These are phyloP conservation scores for Xylophagus ater DNA, from an alignment of 2,888 invertebrate genomes.

Conservation along the genomic window DNA sequence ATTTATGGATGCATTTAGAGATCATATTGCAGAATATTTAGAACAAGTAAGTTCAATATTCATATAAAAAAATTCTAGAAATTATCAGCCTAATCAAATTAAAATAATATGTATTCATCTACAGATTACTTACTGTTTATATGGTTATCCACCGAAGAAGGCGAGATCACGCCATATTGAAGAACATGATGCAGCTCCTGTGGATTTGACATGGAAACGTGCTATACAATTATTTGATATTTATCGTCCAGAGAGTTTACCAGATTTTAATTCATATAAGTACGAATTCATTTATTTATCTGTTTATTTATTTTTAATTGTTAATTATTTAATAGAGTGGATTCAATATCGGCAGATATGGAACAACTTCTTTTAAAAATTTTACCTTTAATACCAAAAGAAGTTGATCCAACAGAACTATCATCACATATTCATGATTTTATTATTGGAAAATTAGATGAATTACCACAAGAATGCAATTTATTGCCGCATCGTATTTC, in stretches of 20 bases:
- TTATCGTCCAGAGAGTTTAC: conserved; percentile 65
- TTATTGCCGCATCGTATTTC: conserved; percentile 50
- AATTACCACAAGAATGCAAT: conserved; percentile 44
- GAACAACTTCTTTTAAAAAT: conserved; percentile 63
- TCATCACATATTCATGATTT: conserved; percentile 53
- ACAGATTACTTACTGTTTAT: conserved; percentile 62
- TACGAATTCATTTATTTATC: conserved; percentile 4
- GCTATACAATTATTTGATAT: conserved; percentile 69
- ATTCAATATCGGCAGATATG: conserved; percentile 72
- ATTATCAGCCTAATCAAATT: too few species aligned
- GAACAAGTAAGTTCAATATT: conserved; percentile 56
- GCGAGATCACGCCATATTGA: conserved; percentile 40
- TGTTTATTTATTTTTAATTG: background rate
- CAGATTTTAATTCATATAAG: conserved; percentile 68
- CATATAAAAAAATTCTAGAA: too few species aligned
- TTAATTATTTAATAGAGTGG: conserved; percentile 21
- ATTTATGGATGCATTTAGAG: conserved; percentile 49
- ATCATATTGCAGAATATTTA: conserved; percentile 63
- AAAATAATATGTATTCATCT: background rate
- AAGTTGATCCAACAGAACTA: conserved; percentile 53
- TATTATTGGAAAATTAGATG: conserved; percentile 50
- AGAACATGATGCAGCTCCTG: conserved; percentile 57
- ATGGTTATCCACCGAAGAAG: conserved; percentile 66
- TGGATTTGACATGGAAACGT: conserved; percentile 59
- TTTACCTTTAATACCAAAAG: conserved; percentile 53